Evolutionary conservation across 2,888 invertebrate genomes (phyloP).

Genomic region (Sarcophaga caerulescens): DNA sequence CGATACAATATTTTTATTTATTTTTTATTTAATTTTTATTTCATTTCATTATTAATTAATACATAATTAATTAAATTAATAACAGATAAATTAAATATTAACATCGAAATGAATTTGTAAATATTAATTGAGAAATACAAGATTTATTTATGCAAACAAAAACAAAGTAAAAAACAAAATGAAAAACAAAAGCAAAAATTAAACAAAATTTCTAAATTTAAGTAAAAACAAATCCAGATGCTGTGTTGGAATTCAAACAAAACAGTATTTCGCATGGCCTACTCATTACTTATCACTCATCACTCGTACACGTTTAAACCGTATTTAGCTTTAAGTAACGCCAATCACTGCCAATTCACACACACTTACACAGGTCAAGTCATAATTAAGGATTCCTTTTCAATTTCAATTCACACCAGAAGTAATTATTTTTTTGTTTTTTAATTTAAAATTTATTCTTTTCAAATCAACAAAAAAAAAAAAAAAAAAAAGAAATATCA

Average conservation of each 20-base stretch:
- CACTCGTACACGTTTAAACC: background rate
- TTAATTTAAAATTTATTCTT: background rate
- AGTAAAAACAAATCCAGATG: background rate
- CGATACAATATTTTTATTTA: no score
- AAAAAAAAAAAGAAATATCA: conserved; percentile 7
- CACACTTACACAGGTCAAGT: conserved; percentile 19
- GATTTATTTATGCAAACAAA: background rate
- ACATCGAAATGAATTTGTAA: conserved; percentile 59
- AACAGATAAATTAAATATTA: conserved; percentile 41
- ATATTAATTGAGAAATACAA: conserved; percentile 32
- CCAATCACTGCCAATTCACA: conserved; percentile 63
- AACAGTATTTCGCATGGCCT: background rate
- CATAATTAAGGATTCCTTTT: background rate
- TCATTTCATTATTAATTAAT: conserved; percentile 7
- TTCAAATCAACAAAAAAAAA: background rate
- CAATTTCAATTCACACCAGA: background rate
- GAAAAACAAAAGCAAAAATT: no score
- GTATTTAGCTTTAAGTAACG: conserved; percentile 58
- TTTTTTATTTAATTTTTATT: no score
- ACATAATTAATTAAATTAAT: background rate
- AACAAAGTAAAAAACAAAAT: no score
- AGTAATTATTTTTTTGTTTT: background rate
- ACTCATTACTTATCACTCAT: background rate
- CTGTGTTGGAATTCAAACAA: background rate
- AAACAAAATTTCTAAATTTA: no score